Base-by-base conservation (phyloP, 2,797 vertebrate genomes). In the Danio jaintianensis region DNA sequence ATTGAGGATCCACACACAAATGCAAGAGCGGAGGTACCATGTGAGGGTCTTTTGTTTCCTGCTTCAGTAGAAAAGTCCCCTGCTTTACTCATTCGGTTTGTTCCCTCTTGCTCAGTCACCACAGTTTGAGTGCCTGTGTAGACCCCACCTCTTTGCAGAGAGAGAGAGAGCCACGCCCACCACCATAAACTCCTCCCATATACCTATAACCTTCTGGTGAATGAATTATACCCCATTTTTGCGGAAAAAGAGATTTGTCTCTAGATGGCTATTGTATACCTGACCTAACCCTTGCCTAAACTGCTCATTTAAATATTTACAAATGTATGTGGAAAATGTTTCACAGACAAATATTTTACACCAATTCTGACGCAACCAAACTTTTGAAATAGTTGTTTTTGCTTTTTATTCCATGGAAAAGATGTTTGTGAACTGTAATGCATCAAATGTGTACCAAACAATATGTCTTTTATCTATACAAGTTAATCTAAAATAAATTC, bases 1-100 rank as follows among this genome's bases (percentile, higher is more conserved):
- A 0, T 84, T 88, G 67, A 86, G 80, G 0, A 80, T 92, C 62
- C 88, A 85, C 3, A 73, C 87, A 56, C 85, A 80, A 0, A 93
- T 91, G 7, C 87, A 77, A 68, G 86, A 87, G 63, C 86, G 91
- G 89, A 93, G 94, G 94, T 95, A 95, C 93, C 81, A 66, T 85
- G 62, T 66, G 58, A 12, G 71, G 50, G 29, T 40, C 67, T 45
- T 11, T 15, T 68, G 61, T 69, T 40, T 75, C 13, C 45, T 80
- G 45, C 7, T 36, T 48, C 7, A 71, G 12, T 73, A 82, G 76
- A 43, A 77, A 52, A 67, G 73, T 79, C 70, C 47, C 63, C 69
- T n/a, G 10, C 29, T 40, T 40, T 15, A 29, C 18, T 55, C 47
- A 45, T 53, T 45, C 29, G 3, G 1, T n/a, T 50, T 66, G 6